These are phyloP conservation scores for Laupala kohalensis DNA, from an alignment of 1,140 invertebrate species.

Conservation along the genomic window DNA sequence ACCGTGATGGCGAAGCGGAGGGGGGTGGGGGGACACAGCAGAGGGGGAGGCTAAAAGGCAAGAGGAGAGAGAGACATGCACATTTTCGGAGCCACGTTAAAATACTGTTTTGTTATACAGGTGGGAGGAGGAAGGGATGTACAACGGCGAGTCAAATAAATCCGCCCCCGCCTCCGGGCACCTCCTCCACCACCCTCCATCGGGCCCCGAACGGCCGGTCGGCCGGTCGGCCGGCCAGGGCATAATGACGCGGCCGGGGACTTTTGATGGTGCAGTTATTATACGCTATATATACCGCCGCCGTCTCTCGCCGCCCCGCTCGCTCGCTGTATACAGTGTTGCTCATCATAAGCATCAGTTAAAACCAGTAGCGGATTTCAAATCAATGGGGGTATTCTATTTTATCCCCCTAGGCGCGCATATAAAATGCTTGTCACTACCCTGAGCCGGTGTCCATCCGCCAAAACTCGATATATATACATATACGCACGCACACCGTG, in stretches of 20 bases:
- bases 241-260: constrained; percentile 6
- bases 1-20: too few relatives aligned
- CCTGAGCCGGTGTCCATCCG: constrained; percentile 4
- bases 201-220: background rate
- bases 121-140: background rate
- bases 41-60: too few relatives aligned
- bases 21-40: too few relatives aligned
- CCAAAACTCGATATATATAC: constrained; percentile 6
- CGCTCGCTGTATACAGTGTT: constrained; percentile 1
- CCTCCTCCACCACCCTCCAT: too few relatives aligned
- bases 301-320: too few relatives aligned
- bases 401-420: constrained; percentile 8
- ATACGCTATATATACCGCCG: constrained; percentile 3
- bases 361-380: constrained; percentile 13
- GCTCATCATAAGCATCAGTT: constrained; percentile 11
- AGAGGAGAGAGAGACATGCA: too few relatives aligned
- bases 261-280: constrained; percentile 14
- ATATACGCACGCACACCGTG: background rate
- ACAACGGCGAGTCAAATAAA: background rate
- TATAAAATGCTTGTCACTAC: constrained; percentile 11
- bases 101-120: constrained; percentile 13
- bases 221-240: background rate
- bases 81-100: constrained; percentile 11
- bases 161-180: background rate
- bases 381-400: constrained; percentile 14